Evolutionary conservation across 2,888 invertebrate genomes (phyloP).

Genomic region (Bembecia ichneumoniformis): DNA sequence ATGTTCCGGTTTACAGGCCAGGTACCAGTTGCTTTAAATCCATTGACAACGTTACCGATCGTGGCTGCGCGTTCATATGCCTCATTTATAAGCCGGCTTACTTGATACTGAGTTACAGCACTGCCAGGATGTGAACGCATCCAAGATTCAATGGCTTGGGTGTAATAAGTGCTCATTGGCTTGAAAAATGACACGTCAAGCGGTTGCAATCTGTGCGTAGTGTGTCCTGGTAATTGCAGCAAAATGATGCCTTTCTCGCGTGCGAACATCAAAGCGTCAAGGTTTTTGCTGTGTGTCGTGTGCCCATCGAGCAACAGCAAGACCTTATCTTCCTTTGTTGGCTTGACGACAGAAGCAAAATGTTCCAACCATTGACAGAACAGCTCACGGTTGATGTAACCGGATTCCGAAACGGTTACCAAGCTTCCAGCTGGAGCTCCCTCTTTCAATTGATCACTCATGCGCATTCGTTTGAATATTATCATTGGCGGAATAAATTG

Average conservation of each 20-base stretch:
- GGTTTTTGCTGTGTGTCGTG: slow-evolving; percentile 19
- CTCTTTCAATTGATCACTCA: slow-evolving; percentile 20
- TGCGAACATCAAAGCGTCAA: slow-evolving; percentile 9
- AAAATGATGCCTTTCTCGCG: neutral
- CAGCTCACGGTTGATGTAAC: neutral
- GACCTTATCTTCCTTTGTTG: slow-evolving; percentile 10
- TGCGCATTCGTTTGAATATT: slow-evolving; percentile 14
- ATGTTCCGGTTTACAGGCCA: slow-evolving; percentile 3
- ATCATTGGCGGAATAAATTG: slow-evolving; percentile 15
- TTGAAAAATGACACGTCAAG: slow-evolving; percentile 15
- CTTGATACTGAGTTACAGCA: slow-evolving; percentile 12
- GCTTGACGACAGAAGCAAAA: slow-evolving; percentile 2
- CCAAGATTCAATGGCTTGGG: slow-evolving; percentile 13
- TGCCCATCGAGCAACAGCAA: slow-evolving; percentile 21
- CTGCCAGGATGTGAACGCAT: slow-evolving; percentile 11
- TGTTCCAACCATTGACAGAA: slow-evolving; percentile 6
- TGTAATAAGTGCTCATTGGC: slow-evolving; percentile 13
- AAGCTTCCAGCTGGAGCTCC: slow-evolving; percentile 22
- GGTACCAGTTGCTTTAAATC: slow-evolving; percentile 4
- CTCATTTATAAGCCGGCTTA: slow-evolving; percentile 18
- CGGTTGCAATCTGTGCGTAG: neutral
- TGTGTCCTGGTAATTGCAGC: neutral
- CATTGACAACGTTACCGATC: slow-evolving; percentile 8
- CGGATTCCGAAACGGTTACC: slow-evolving; percentile 19
- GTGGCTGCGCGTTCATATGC: slow-evolving; percentile 20